phyloP scores from a whole-genome alignment of 2,113 vertebrate species.

The Cariama cristata region DNA sequence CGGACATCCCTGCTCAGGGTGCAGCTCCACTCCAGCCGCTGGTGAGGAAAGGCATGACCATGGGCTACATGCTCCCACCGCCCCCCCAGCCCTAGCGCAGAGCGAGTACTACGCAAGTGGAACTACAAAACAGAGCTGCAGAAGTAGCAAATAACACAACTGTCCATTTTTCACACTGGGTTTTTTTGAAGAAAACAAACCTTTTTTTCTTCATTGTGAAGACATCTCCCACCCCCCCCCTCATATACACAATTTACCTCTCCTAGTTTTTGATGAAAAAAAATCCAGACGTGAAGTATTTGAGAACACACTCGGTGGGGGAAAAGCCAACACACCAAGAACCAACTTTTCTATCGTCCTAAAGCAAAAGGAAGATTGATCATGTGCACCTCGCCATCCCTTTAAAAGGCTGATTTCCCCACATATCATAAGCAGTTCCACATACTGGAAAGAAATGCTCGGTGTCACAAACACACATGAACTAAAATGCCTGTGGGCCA shows the following conservation, averaged over 20 bases:
- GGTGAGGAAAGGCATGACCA: not conserved
- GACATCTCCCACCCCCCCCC: too few species aligned
- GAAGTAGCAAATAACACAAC: not conserved
- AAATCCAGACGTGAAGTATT: not conserved
- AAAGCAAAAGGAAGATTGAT: rapidly evolving
- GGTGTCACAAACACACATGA: not conserved
- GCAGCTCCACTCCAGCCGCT: not conserved
- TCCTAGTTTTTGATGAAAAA: not conserved
- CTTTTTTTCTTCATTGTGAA: not conserved
- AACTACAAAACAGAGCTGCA: not conserved
- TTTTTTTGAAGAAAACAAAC: not conserved
- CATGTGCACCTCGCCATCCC: rapidly evolving
- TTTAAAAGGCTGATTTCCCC: not conserved
- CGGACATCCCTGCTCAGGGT: not conserved
- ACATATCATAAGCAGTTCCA: too few species aligned
- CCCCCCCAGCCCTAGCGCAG: too few species aligned
- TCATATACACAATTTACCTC: not conserved
- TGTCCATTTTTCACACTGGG: not conserved
- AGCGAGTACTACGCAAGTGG: not conserved
- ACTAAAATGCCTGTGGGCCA: not conserved
- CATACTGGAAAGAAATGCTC: too few species aligned
- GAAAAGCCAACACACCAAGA: not conserved
- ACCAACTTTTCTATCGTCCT: not conserved
- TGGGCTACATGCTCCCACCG: rapidly evolving
- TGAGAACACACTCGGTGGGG: not conserved